Percentiles rank a stretch among this genome's conserved stretches.
phyloP scores from a whole-genome alignment of 1,140 invertebrate genomes.

The Panulirus ornatus region DNA sequence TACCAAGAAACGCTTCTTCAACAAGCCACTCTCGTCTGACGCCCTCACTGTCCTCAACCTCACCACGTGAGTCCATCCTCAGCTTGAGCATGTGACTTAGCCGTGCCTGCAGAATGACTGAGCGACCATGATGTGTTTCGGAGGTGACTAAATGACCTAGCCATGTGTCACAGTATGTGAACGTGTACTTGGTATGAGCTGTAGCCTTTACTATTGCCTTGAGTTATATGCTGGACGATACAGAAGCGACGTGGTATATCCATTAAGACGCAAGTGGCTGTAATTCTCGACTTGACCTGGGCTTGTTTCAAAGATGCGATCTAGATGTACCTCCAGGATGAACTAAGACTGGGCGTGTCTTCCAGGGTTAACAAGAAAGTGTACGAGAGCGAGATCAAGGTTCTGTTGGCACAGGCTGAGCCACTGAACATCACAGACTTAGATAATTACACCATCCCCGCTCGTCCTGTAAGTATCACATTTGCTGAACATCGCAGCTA shows the following conservation, averaged over 20 bases:
- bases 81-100: neutral
- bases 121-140: too few species aligned
- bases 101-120: too few species aligned
- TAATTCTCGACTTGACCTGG: neutral
- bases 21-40: constrained; percentile 28
- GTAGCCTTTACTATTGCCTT: too few species aligned
- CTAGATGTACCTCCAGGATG: neutral
- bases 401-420: neutral
- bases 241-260: too few species aligned
- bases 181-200: too few species aligned
- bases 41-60: constrained; percentile 8
- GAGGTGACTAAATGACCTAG: too few species aligned
- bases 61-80: neutral
- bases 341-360: neutral
- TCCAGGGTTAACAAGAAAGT: constrained; percentile 13
- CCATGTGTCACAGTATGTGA: neutral
- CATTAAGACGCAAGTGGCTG: too few species aligned
- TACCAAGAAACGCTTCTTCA: constrained; percentile 78
- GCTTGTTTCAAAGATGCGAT: neutral
- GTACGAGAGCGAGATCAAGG: constrained; percentile 30
- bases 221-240: too few species aligned
- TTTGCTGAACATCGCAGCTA: neutral
- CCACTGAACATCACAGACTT: constrained; percentile 51
- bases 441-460: constrained; percentile 29
- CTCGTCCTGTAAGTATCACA: constrained; percentile 12